Evolutionary conservation across 2,113 vertebrate genomes (phyloP).

Genomic region (Elaphurus davidianus): DNA sequence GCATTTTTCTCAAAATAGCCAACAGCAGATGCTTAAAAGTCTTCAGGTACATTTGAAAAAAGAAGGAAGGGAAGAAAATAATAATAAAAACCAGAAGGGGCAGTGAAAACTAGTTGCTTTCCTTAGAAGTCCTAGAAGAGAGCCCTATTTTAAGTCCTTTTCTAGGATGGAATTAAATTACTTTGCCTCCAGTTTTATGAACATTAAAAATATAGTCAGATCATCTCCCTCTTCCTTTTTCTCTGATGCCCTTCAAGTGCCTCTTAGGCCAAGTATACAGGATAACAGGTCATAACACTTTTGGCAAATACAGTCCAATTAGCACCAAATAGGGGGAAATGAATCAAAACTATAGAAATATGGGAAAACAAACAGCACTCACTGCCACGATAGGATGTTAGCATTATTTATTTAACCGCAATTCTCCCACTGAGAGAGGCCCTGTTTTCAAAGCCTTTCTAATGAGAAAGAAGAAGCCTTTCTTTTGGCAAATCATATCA

Average conservation of each 20-base stretch:
- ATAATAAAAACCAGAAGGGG: not conserved
- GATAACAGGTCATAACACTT: slow-evolving; percentile 39
- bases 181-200: slow-evolving; percentile 42
- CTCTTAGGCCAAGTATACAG: slow-evolving; percentile 30
- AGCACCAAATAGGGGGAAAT: slow-evolving; percentile 19
- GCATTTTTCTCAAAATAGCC: slow-evolving; percentile 47
- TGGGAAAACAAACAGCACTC: slow-evolving; percentile 38
- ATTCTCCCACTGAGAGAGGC: not conserved
- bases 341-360: not conserved
- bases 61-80: not conserved
- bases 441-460: not conserved
- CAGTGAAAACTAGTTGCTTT: accelerated
- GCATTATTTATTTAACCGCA: slow-evolving; percentile 18
- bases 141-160: not conserved
- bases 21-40: not conserved
- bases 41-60: slow-evolving; percentile 21
- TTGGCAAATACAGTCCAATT: slow-evolving; percentile 5
- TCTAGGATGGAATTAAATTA: not conserved
- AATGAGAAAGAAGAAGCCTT: not conserved
- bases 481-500: not conserved
- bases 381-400: not conserved
- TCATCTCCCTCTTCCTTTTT: not conserved
- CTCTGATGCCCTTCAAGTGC: slow-evolving; percentile 12
- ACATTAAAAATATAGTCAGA: not conserved
- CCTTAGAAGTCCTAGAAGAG: not conserved